Evolutionary conservation across 2,797 vertebrate species (phyloP), one percentile per base, ranked within the genome.

Genomic region (Oceanodroma leucorhoa): DNA sequence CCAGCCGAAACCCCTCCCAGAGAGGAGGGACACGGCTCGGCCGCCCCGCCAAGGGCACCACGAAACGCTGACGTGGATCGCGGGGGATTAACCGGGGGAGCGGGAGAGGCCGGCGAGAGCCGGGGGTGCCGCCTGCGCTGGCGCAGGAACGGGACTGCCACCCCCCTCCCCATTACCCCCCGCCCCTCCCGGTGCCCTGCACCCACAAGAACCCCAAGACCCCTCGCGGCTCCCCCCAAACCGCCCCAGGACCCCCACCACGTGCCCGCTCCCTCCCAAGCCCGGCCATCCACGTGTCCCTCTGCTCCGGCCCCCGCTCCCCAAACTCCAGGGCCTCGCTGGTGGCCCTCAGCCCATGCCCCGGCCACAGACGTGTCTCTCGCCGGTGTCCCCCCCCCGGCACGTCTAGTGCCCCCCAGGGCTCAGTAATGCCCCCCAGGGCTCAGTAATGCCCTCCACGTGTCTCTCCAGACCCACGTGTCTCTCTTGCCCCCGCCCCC

Each of bases 151-250:
- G 29, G 61, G 30, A 24, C 58, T 53, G 43, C 32, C 43, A 18
- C 15, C 27, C 18, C 3, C 15, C 5, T 13, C 15, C 9, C 57
- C 21, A 2, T 26, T 65, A 20, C 9, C 32, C 8, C 29, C 61
- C 22, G 24, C 2, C 34, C 55, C 27, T 13, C 15, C 43, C 32
- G 3, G 9, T 12, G n/a, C 69, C 14, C 61, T 14, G 27, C 41
- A 27, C 54, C 17, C 38, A 24, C 38, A 24, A 14, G 36, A 34
- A 20, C 10, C 64, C 27, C 29, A 4, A 24, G 9, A 10, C 6
- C 6, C 45, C 58, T 43, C 3, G 45, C 5, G 7, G 60, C 13
- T 61, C 10, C 19, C 32, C 46, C 18, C 4, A 27, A 0, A 7
- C 6, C 6, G 5, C 22, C 30, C 36, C 50, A 3, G 38, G 6